Conservation (phyloP, 2,888 invertebrate genomes). For the Chrysolina haemoptera region DNA sequence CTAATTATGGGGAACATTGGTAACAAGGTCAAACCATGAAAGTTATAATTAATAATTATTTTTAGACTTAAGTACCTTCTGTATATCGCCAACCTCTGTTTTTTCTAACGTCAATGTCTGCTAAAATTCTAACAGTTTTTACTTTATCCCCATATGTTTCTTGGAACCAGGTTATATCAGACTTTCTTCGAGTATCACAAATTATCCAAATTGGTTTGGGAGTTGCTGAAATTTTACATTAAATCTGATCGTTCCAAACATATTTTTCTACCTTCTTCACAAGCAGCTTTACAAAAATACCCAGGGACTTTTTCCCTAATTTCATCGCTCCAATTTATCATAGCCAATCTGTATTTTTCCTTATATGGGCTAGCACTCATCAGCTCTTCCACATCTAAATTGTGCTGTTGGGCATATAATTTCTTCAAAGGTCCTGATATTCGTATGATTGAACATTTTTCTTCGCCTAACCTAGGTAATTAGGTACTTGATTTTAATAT, state of each 20-base stretch:
- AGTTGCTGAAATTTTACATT: constrained; percentile 46
- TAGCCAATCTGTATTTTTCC: constrained; percentile 88
- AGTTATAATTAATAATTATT: constrained; percentile 23
- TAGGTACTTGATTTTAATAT: neutral
- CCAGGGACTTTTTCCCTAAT: constrained; percentile 84
- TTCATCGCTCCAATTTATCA: constrained; percentile 96
- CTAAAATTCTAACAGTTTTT: constrained; percentile 80
- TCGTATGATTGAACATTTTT: constrained; percentile 78
- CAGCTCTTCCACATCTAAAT: constrained; percentile 82
- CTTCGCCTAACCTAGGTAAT: constrained; percentile 70
- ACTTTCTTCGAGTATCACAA: constrained; percentile 90
- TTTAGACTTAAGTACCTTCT: constrained; percentile 67
- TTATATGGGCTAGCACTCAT: constrained; percentile 90
- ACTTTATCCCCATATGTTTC: constrained; percentile 77
- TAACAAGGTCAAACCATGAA: neutral
- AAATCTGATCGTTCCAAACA: neutral
- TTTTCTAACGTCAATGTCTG: constrained; percentile 77
- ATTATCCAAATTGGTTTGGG: constrained; percentile 86
- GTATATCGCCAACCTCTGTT: constrained; percentile 85
- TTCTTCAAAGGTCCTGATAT: constrained; percentile 93
- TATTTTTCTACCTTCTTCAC: constrained; percentile 73
- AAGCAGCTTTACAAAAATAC: constrained; percentile 88
- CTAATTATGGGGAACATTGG: neutral
- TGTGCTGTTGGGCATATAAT: constrained; percentile 87
- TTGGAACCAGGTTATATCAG: constrained; percentile 89